Conservation (phyloP, 1,140 invertebrate genomes). For the Stegodyphus mimosarum region DNA sequence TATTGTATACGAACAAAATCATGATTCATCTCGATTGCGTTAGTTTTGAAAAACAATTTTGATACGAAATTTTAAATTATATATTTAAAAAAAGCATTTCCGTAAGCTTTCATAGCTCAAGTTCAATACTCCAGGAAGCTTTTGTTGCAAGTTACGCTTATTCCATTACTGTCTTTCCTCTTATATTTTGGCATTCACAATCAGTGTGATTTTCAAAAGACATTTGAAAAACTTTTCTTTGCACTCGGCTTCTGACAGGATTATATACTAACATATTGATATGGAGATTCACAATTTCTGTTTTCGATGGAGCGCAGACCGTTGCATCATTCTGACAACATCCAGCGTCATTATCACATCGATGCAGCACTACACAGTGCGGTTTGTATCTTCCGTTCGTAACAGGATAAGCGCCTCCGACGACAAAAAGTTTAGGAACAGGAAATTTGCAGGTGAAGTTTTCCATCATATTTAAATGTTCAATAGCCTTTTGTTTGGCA, state of each 20-base stretch:
- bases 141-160: no score
- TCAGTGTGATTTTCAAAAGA: slow-evolving; percentile 35
- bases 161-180: not conserved
- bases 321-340: slow-evolving; percentile 21
- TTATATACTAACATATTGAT: slow-evolving; percentile 4
- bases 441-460: slow-evolving; percentile 5
- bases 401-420: slow-evolving; percentile 2
- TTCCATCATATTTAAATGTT: slow-evolving; percentile 17
- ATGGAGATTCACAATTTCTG: slow-evolving; percentile 26
- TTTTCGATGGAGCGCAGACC: slow-evolving; percentile 6
- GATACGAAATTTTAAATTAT: no score
- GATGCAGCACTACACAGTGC: slow-evolving; percentile 29
- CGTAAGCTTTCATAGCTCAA: no score
- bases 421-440: slow-evolving; percentile 34
- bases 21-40: no score
- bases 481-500: not conserved
- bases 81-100: no score
- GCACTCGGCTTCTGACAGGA: not conserved
- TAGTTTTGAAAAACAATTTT: no score
- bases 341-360: slow-evolving; percentile 45
- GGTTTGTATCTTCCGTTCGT: slow-evolving; percentile 20
- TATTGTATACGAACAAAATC: no score
- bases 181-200: slow-evolving; percentile 34
- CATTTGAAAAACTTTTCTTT: slow-evolving; percentile 17
- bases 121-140: no score